phyloP scores from a whole-genome alignment of 2,888 invertebrate genomes.

The Tuberolachnus salignus region DNA sequence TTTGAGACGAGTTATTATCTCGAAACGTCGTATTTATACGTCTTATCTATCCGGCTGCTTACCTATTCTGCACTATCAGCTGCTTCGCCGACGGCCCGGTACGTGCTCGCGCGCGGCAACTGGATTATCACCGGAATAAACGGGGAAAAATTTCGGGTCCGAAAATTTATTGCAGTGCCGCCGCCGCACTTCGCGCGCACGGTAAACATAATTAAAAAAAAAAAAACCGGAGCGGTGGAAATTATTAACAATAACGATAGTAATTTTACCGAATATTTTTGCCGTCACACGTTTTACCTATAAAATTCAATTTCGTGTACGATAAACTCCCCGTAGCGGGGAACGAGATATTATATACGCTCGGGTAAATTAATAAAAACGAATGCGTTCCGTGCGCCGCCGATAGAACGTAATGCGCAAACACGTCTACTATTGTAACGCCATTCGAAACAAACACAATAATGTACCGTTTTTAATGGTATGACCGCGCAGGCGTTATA shows the following conservation, averaged over 20 bases:
- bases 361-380: slow-evolving; percentile 38
- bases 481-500: too few relatives aligned
- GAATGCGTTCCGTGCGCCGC: background rate
- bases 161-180: background rate
- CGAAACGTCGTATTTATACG: background rate
- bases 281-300: slow-evolving; percentile 35
- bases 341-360: too few relatives aligned
- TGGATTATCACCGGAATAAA: background rate
- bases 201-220: slow-evolving; percentile 43
- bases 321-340: slow-evolving; percentile 12
- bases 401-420: background rate
- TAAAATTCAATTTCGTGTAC: slow-evolving; percentile 31
- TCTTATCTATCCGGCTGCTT: too few relatives aligned
- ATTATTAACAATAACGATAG: slow-evolving; percentile 9
- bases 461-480: too few relatives aligned
- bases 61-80: too few relatives aligned
- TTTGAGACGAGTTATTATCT: background rate
- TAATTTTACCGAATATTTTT: background rate
- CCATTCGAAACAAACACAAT: too few relatives aligned
- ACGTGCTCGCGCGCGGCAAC: background rate
- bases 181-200: background rate
- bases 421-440: background rate
- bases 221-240: background rate
- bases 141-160: slow-evolving; percentile 5
- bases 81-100: background rate